phyloP scores from a whole-genome alignment of 2,797 vertebrate genomes.

The Emys orbicularis region DNA sequence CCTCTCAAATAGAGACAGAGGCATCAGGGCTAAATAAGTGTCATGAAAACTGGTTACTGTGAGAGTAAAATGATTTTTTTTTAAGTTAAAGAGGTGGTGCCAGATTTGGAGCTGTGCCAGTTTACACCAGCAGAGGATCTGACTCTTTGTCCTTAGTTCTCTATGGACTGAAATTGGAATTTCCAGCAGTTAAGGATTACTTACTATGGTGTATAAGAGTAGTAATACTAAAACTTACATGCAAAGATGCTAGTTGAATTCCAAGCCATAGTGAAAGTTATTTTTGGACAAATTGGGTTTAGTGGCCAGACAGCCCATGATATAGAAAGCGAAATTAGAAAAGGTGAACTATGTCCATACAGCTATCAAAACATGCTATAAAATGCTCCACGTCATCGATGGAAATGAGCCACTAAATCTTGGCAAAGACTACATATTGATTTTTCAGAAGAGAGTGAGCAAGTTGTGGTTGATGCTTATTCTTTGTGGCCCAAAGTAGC shows the following conservation, averaged over 20 bases:
- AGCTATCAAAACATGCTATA: neutral
- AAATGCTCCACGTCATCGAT: neutral
- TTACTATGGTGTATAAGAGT: neutral
- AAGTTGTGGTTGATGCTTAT: neutral
- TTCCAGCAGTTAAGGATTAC: neutral
- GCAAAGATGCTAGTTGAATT: neutral
- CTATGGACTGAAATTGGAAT: neutral
- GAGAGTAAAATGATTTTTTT: neutral
- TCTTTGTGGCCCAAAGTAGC: neutral
- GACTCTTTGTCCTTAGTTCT: neutral
- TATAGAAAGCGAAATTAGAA: neutral
- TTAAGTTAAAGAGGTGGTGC: neutral
- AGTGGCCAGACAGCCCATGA: neutral
- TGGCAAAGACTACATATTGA: neutral
- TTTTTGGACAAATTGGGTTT: neutral
- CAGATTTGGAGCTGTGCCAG: neutral
- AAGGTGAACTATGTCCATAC: neutral
- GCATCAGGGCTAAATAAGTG: neutral
- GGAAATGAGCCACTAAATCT: neutral
- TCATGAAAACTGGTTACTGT: neutral
- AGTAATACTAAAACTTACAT: neutral
- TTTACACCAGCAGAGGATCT: neutral
- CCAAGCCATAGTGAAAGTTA: neutral
- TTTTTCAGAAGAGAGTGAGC: neutral
- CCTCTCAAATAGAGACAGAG: neutral